These are phyloP conservation scores for Argyresthia goedartella DNA, from an alignment of 2,888 invertebrate species.

Conservation along the genomic window DNA sequence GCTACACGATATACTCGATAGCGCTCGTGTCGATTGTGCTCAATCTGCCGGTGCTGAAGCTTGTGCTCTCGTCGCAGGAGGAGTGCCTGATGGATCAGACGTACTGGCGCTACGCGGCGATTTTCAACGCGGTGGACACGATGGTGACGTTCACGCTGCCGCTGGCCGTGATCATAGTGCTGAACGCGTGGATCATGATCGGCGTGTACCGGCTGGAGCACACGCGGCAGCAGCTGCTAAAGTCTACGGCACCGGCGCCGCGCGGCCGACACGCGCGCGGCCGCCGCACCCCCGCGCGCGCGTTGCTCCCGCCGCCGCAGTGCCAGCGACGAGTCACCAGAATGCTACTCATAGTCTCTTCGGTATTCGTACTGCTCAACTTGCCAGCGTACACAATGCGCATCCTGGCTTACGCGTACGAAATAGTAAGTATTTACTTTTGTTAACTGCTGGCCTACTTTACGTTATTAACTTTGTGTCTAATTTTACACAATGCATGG, in stretches of 20 bases:
- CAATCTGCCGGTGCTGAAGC: slow-evolving; percentile 73
- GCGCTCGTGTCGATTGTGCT: slow-evolving; percentile 62
- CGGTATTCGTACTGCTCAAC: slow-evolving; percentile 83
- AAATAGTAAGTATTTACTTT: slow-evolving; percentile 60
- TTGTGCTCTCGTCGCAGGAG: slow-evolving; percentile 40
- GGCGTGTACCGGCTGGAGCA: slow-evolving; percentile 75
- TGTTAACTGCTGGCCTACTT: too few species aligned
- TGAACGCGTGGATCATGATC: slow-evolving; percentile 79
- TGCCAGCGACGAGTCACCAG: slow-evolving; percentile 81
- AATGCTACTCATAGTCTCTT: slow-evolving; percentile 86
- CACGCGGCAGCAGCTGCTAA: slow-evolving; percentile 42
- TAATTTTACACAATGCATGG: too few species aligned
- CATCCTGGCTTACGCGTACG: slow-evolving; percentile 72
- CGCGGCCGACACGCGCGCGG: slow-evolving; percentile 3
- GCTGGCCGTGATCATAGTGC: slow-evolving; percentile 75
- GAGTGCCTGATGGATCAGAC: slow-evolving; percentile 60
- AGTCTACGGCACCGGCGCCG: too few species aligned
- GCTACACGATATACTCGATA: slow-evolving; percentile 68
- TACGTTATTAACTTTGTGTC: neutral
- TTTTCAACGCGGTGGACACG: slow-evolving; percentile 80
- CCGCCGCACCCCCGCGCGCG: slow-evolving; percentile 10
- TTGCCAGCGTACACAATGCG: slow-evolving; percentile 82
- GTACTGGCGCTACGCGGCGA: slow-evolving; percentile 68
- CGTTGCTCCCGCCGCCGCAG: slow-evolving; percentile 34
- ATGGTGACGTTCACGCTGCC: slow-evolving; percentile 81